These are phyloP conservation scores for Drosophila austrosaltans DNA, from an alignment of 2,888 invertebrate genomes.

Conservation along the genomic window DNA sequence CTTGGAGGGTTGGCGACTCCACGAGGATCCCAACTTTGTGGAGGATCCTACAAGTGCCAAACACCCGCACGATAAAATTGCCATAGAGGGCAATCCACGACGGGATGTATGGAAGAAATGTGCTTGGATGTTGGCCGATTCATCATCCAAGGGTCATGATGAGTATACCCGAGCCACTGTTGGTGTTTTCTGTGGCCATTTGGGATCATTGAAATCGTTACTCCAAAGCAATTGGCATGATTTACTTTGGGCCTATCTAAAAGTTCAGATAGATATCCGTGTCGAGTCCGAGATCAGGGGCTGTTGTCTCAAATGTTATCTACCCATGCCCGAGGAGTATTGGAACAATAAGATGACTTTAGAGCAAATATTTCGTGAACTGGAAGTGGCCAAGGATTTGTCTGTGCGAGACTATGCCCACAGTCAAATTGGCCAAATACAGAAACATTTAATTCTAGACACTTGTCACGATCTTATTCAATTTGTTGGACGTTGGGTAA, in stretches of 20 bases:
- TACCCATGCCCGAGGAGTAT: conserved; percentile 87
- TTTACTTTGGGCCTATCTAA: conserved; percentile 93
- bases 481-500: conserved; percentile 87
- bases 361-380: conserved; percentile 88
- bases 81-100: conserved; percentile 92
- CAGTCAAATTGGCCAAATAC: conserved; percentile 90
- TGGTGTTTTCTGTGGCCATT: conserved; percentile 92
- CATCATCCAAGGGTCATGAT: conserved; percentile 83
- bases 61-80: conserved; percentile 70
- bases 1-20: conserved; percentile 94
- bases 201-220: conserved; percentile 89
- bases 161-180: conserved; percentile 88
- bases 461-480: conserved; percentile 90
- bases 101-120: conserved; percentile 91
- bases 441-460: conserved; percentile 93
- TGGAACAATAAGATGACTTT: conserved; percentile 89
- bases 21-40: conserved; percentile 92
- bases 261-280: conserved; percentile 91
- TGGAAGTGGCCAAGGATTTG: conserved; percentile 86
- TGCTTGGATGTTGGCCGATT: conserved; percentile 86
- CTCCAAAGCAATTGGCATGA: conserved; percentile 94
- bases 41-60: conserved; percentile 56
- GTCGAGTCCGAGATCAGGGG: conserved; percentile 91
- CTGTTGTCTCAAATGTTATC: conserved; percentile 85
- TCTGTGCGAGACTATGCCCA: conserved; percentile 84